Evolutionary conservation across 2,888 invertebrate genomes (phyloP), one percentile per base, ranked within the genome.

Genomic region (Callosobruchus maculatus): DNA sequence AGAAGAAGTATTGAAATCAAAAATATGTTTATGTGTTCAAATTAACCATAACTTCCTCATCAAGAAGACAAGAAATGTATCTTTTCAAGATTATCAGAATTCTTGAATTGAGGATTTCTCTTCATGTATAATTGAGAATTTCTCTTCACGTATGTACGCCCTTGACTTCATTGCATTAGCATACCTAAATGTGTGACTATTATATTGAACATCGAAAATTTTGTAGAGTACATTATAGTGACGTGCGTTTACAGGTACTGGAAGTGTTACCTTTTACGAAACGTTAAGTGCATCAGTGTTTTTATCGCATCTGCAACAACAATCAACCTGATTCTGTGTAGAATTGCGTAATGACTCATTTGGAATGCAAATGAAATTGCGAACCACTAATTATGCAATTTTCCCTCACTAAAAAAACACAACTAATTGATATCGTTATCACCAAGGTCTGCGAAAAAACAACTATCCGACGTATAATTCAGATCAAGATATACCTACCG

Each of bases 371-470:
- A 82, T 82, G 75, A 74, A 79, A 81, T 77, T 75, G 74, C 72
- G 73, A 80, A 80, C 79, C 78, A 76, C 74, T 78, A 80, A 82
- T 82, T 82, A 81, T 79, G 77, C 78, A 79, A 76, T 79, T 81
- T 77, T 73, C 67, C 77, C 76, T 77, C 70, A 74, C 74, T 72
- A 72, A 81, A 79, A 74, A 74, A 74, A 78, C 78, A 77, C 73
- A 68, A 76, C 77, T 78, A 79, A 79, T 78, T 80, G 80, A 80
- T 78, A 80, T 77, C 74, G 78, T 80, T 81, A 82, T 80, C 81
- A 77, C 74, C 81, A 82, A 80, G 80, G 80, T 78, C 78, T 78
- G 22, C 7, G 70, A 73, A 75, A 77, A 75, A 74, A 72, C 76
- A 75, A 73, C 21, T 71, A n/a, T 70, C 22, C 68, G 74, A 74